These are phyloP conservation scores for Vombatus ursinus DNA, from an alignment of 2,113 vertebrate genomes.

Conservation along the genomic window DNA sequence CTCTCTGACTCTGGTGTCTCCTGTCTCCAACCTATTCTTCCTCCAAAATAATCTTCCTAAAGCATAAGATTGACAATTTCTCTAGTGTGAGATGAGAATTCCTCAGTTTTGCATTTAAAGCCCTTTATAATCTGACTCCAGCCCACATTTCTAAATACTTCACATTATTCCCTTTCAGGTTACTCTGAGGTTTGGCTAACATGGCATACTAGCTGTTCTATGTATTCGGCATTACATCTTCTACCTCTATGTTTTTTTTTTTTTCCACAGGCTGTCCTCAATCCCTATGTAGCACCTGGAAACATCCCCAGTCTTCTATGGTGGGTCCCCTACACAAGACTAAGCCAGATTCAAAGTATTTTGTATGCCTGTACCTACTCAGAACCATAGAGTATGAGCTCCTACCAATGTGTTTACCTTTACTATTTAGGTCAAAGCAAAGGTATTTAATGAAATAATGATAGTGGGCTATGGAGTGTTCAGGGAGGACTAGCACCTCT, in stretches of 20 bases:
- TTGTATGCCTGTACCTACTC: background rate
- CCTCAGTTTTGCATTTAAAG: background rate
- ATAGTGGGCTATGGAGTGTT: background rate
- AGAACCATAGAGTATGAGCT: background rate
- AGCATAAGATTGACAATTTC: background rate
- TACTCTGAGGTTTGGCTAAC: background rate
- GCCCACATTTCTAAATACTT: background rate
- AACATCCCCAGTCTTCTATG: background rate
- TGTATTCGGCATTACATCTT: background rate
- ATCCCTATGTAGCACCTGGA: background rate
- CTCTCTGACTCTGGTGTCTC: background rate
- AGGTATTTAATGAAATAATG: background rate
- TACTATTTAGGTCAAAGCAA: background rate
- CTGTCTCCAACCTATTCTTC: background rate
- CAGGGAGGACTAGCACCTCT: background rate
- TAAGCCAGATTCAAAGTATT: background rate
- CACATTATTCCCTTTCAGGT: background rate
- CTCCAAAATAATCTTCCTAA: background rate
- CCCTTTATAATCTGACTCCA: background rate
- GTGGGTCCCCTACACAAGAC: background rate
- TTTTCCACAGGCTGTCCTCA: background rate
- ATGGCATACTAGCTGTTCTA: background rate
- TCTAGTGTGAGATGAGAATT: background rate
- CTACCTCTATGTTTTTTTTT: background rate
- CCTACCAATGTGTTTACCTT: background rate